A percentile compares a stretch with the other conserved stretches of the same genome.
Evolutionary conservation across 2,113 vertebrate species (phyloP).

Genomic region (Dicerorhinus sumatrensis): DNA sequence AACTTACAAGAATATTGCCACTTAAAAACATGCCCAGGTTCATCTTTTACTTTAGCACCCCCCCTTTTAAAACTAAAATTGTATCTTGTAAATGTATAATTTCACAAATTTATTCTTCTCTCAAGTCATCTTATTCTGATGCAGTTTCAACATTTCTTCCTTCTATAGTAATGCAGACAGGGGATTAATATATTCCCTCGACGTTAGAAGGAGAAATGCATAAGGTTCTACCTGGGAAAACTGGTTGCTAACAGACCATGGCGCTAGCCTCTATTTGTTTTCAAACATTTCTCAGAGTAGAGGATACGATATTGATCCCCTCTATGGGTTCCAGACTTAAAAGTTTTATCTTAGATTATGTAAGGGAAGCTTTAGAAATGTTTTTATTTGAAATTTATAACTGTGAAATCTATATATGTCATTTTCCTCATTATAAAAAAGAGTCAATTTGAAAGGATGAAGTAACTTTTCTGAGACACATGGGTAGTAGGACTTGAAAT

Average conservation of each 20-base stretch:
- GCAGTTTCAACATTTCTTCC: background rate
- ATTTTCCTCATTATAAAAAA: background rate
- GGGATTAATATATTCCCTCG: background rate
- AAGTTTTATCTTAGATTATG: background rate
- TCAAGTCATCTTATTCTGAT: background rate
- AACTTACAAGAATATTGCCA: background rate
- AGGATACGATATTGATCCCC: background rate
- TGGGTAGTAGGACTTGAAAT: background rate
- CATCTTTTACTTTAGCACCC: background rate
- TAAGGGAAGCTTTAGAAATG: background rate
- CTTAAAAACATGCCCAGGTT: background rate
- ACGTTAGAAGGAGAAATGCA: background rate
- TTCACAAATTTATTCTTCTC: background rate
- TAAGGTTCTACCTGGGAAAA: background rate
- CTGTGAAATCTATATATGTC: background rate
- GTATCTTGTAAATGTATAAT: background rate
- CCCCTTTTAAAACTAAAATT: background rate
- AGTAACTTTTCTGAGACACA: background rate
- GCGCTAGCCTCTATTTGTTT: background rate
- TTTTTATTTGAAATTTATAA: background rate
- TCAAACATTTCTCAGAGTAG: background rate
- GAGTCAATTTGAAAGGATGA: background rate
- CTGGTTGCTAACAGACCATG: background rate
- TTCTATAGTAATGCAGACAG: background rate
- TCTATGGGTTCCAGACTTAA: background rate